Conservation (phyloP, 2,113 vertebrate species). For the Andinoacara biseriatus region DNA sequence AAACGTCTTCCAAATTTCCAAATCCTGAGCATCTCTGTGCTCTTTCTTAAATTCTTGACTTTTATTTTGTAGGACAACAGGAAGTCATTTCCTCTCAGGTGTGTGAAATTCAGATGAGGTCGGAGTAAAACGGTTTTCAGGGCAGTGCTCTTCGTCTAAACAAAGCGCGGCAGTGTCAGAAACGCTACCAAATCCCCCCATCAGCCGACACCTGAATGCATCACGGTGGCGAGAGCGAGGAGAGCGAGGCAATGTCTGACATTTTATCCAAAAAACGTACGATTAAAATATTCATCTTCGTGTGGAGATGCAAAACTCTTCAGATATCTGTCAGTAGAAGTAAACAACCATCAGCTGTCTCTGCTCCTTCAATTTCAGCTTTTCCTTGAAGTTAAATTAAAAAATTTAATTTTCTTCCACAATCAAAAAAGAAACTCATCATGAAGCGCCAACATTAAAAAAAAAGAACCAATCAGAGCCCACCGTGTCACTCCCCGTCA, state of each 20-base stretch:
- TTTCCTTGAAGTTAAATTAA: background rate
- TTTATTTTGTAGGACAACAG: slow-evolving; percentile 14
- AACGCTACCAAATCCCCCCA: background rate
- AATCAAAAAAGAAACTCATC: too few species aligned
- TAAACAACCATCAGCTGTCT: background rate
- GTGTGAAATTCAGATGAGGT: background rate
- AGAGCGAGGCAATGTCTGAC: background rate
- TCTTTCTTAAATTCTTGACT: background rate
- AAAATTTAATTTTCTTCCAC: background rate
- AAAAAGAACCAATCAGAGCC: slow-evolving; percentile 21
- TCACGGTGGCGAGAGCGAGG: background rate
- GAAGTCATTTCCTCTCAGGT: background rate
- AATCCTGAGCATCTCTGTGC: background rate
- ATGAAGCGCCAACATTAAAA: background rate
- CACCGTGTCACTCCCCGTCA: background rate
- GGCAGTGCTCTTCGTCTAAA: slow-evolving; percentile 51
- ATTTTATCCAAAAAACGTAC: background rate
- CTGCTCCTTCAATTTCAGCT: background rate
- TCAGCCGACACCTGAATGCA: slow-evolving; percentile 42
- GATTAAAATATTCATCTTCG: background rate
- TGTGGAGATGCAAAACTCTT: fast-evolving
- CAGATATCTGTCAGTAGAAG: too few species aligned
- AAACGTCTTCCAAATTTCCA: too few species aligned
- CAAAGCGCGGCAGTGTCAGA: slow-evolving; percentile 55
- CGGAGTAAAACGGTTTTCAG: background rate